These are phyloP conservation scores for Neosilurus mollespiculum DNA, from an alignment of 2,797 vertebrate genomes.

Conservation along the genomic window DNA sequence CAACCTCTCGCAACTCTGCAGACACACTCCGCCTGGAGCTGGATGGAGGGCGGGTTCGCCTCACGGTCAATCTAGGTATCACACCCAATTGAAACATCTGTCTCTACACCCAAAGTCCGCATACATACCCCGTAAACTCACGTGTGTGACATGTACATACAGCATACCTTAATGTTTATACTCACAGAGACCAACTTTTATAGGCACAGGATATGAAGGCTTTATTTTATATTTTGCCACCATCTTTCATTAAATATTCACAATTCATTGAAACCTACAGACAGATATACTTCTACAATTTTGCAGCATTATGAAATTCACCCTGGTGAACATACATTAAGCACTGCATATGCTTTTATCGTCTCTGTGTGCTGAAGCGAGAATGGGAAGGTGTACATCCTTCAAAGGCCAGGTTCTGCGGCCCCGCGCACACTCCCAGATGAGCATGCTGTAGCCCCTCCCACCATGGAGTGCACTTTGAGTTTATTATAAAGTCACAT, in stretches of 20 bases:
- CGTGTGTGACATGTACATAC: not conserved
- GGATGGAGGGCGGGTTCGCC: constrained; percentile 93
- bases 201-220: not conserved
- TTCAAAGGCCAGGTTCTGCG: constrained; percentile 97
- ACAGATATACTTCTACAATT: not conserved
- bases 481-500: not conserved
- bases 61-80: constrained; percentile 99
- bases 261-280: not conserved
- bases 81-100: constrained; percentile 25
- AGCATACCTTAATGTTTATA: not conserved
- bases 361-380: constrained; percentile 65
- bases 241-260: not conserved
- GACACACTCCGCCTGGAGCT: constrained; percentile 95
- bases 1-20: constrained; percentile 94
- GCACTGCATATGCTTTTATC: constrained; percentile 41
- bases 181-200: not conserved
- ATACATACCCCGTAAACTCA: constrained; percentile 6
- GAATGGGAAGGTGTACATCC: constrained; percentile 80
- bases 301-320: not conserved
- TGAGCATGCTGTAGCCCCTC: constrained; percentile 76
- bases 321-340: constrained; percentile 26
- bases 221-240: not conserved
- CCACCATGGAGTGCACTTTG: constrained; percentile 72
- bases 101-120: not conserved
- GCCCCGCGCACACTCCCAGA: constrained; percentile 92